Evolutionary conservation across 2,113 vertebrate species (phyloP), one percentile per base, ranked within the genome.

Genomic region (Haemorhous mexicanus): DNA sequence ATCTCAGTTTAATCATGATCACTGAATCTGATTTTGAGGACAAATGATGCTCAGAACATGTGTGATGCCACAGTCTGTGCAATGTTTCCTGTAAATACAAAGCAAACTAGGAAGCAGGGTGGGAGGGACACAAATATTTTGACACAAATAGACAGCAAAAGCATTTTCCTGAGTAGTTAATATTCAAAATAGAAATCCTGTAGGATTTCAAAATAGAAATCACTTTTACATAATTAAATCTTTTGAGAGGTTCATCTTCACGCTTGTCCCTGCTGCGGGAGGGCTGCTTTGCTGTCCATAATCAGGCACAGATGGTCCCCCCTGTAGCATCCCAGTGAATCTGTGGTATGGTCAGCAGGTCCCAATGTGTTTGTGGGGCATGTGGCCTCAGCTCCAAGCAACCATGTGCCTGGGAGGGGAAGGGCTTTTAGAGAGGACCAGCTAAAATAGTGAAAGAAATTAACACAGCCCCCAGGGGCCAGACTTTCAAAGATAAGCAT

Each of bases 61-160:
- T 30, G 53, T 3, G 28, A 8, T 8, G 2, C 63, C 56, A 81
- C 0, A 1, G 52, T 68, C 24, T 0, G 0, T 28, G 64, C 41
- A 52, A 22, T 39, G 5, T 79, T 95, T 87, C 43, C 67, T 3
- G 0, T 73, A 85, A 94, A 80, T 46, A 69, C 17, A 46, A 87
- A 79, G 23, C 0, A 0, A 84, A 49, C 30, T 39, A n/a, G 21
- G 20, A 68, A 58, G 80, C 28, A 75, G 17, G 26, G n/a, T 35
- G 58, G 55, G 70, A 93, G 32, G 20, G 16, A 66, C 74, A 82
- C n/a, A 52, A 95, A 90, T 68, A 41, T 89, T 89, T 93, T 91
- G 30, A 78, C 39, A 94, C 44, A 77, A 90, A 50, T 52, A 95
- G 63, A 66, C 39, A 84, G 49, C 78, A 78, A 20, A 82, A 69